Evolutionary conservation across 2,888 invertebrate species (phyloP).

Genomic region (Notocelia uddmanniana): DNA sequence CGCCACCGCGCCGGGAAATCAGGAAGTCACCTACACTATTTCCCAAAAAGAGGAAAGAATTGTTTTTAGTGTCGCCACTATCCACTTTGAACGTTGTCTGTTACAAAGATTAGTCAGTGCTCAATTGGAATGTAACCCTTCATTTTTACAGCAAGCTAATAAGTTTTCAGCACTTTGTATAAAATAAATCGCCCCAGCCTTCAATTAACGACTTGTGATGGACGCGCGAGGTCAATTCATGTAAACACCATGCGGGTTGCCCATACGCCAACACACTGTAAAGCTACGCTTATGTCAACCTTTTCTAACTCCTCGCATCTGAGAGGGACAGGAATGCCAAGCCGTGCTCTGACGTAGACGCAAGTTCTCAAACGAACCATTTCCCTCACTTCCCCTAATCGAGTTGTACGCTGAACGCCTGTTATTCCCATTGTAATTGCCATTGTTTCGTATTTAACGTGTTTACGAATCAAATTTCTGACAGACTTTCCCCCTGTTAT

Average conservation of each 20-base stretch:
- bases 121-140: not conserved
- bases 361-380: not conserved
- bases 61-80: too few relatives aligned
- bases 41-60: too few relatives aligned
- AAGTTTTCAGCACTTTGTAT: conserved; percentile 3
- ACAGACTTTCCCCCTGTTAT: not conserved
- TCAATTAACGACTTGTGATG: conserved; percentile 34
- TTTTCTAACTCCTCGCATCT: not conserved
- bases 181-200: conserved; percentile 22
- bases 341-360: not conserved
- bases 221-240: conserved; percentile 26
- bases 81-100: too few relatives aligned
- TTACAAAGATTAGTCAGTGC: not conserved
- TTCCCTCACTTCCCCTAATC: not conserved
- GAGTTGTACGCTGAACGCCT: not conserved
- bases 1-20: too few relatives aligned
- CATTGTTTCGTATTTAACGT: not conserved
- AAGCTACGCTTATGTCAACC: conserved; percentile 4
- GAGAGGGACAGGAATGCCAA: not conserved
- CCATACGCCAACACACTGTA: conserved; percentile 5
- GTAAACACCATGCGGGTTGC: conserved; percentile 22
- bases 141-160: not conserved
- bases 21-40: too few relatives aligned
- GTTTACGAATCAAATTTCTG: not conserved
- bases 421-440: conserved; percentile 10